Percentiles rank a stretch among this genome's conserved stretches.
Evolutionary conservation across 2,797 vertebrate species (phyloP).

Genomic region (Coccyzus lansbergi): DNA sequence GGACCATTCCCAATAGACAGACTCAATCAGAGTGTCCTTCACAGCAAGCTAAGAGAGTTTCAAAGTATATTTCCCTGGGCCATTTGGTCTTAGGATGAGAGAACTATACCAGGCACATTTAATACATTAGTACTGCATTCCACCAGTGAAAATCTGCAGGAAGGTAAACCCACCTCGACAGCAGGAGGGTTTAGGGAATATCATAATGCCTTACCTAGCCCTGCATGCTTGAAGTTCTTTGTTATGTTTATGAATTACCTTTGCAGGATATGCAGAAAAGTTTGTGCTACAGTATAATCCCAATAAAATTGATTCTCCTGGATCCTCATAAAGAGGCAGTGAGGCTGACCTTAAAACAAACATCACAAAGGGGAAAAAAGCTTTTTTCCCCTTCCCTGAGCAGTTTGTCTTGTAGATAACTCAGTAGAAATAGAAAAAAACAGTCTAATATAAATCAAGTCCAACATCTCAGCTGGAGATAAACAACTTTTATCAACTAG

Average conservation of each 20-base stretch:
- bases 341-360: neutral
- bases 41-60: neutral
- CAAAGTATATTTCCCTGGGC: neutral
- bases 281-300: neutral
- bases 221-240: neutral
- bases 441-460: conserved; percentile 26
- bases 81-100: neutral
- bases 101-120: neutral
- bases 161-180: neutral
- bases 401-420: conserved; percentile 38
- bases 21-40: neutral
- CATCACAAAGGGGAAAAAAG: neutral
- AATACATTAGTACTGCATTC: neutral
- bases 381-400: neutral
- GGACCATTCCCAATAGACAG: neutral
- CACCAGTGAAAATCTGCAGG: neutral
- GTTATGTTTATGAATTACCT: neutral
- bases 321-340: neutral
- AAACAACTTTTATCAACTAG: conserved; percentile 34
- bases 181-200: neutral
- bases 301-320: neutral
- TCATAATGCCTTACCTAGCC: neutral
- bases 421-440: conserved; percentile 23
- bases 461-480: conserved; percentile 25
- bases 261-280: neutral